These are phyloP conservation scores for Stenodema calcarata DNA, from an alignment of 2,888 invertebrate genomes.

Conservation along the genomic window DNA sequence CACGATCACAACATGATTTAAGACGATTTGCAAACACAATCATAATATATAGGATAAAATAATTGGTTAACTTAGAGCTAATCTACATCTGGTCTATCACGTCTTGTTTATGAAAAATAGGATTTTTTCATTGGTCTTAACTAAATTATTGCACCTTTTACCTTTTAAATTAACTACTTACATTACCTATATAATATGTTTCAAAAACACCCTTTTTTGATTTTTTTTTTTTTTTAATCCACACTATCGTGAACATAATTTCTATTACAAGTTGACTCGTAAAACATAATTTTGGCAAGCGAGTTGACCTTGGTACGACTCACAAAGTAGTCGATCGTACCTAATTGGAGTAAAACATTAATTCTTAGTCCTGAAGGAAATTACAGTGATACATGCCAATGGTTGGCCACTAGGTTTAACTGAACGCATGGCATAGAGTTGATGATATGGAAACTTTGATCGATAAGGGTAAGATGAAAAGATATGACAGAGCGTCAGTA, in stretches of 20 bases:
- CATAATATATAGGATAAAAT: neutral
- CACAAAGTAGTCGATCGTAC: too few species aligned
- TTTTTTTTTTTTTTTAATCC: neutral
- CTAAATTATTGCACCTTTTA: conserved; percentile 11
- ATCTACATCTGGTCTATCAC: neutral
- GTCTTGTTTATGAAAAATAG: neutral
- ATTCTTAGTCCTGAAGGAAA: too few species aligned
- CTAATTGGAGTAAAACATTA: too few species aligned
- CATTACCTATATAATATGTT: neutral
- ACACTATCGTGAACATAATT: neutral
- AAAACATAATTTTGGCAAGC: neutral
- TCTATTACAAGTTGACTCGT: too few species aligned
- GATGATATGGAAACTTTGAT: too few species aligned
- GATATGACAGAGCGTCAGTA: too few species aligned
- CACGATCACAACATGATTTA: neutral
- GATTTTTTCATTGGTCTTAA: neutral
- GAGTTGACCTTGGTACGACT: too few species aligned
- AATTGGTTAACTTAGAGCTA: neutral
- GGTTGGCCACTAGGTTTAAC: too few species aligned
- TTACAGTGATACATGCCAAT: too few species aligned
- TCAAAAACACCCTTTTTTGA: too few species aligned
- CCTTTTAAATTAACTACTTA: neutral
- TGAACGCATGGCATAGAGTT: too few species aligned
- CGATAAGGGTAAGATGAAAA: too few species aligned
- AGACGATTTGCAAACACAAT: neutral